These are phyloP conservation scores for Holacanthus passer DNA, from an alignment of 2,113 vertebrate genomes.

Conservation along the genomic window DNA sequence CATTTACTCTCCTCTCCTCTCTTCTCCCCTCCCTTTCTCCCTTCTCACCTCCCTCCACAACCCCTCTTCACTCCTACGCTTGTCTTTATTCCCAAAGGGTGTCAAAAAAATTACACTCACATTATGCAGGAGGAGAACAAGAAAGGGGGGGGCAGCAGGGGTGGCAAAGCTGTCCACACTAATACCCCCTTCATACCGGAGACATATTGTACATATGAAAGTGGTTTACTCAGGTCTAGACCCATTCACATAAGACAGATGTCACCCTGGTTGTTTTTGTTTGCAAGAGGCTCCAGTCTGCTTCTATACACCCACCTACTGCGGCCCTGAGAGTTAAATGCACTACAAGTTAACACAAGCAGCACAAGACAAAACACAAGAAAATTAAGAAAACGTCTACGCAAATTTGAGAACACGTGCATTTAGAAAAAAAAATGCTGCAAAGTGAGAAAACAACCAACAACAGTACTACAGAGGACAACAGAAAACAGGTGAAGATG, in stretches of 20 bases:
- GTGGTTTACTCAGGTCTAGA: not conserved
- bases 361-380: too few relatives aligned
- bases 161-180: not conserved
- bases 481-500: not conserved
- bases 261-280: not conserved
- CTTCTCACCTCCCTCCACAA: not conserved
- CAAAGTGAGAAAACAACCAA: too few relatives aligned
- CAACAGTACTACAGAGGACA: too few relatives aligned
- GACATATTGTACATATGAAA: not conserved
- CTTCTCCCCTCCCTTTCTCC: not conserved
- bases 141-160: not conserved
- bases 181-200: not conserved
- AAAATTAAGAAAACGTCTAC: too few relatives aligned
- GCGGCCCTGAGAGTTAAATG: not conserved
- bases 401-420: too few relatives aligned
- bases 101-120: slow-evolving; percentile 21
- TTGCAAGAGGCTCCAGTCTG: not conserved
- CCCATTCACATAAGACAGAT: not conserved
- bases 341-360: not conserved
- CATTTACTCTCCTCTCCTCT: slow-evolving; percentile 23
- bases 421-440: too few relatives aligned
- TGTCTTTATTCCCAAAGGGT: slow-evolving; percentile 35
- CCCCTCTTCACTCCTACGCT: not conserved
- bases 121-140: slow-evolving; percentile 25
- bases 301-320: not conserved